Base-by-base conservation (phyloP, 37 sponge, comb jelly and placozoan genomes). In the Chondrilla cf. caribensis region DNA sequence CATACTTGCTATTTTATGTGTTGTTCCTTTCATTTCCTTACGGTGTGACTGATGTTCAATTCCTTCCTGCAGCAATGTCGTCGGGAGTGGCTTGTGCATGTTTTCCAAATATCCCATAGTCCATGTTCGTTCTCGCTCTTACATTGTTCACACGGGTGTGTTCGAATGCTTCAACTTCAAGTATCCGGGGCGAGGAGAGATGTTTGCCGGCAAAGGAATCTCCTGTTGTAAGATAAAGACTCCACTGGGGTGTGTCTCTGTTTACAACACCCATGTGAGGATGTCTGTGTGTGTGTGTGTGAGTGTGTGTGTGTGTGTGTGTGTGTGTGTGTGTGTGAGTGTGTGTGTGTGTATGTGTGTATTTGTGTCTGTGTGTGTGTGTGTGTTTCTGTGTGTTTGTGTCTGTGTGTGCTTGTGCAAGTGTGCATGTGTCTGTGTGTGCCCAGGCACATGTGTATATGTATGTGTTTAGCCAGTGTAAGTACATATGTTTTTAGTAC, bases 51-150 rank as follows among this genome's bases (percentile, higher is more conserved):
- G 57, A 11, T 55, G 17, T 55, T 55, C n/a, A n/a, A 7, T 28
- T 62, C 64, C 22, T 62, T 28, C 64, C 44, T 2, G 3, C 44
- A 93, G 93, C 89, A 87, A 91, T 24, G 57, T 87, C 17, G 59
- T 89, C 47, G 93, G 93, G 17, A 93, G 88, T 87, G 93, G 93
- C 42, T 38, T 90, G 72, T 93, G 93, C 78, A 58, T 93, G 21
- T 93, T 89, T 65, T 89, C 92, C 5, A 83, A 78, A 35, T 83
- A 85, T 54, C 93, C 90, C 19, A 93, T 93, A 19, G 67, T 87
- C n/a, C 40, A 39, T 73, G 76, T 42, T 19, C 41, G 76, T 24
- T 73, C 76, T 37, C 76, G 8, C 14, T 22, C 76, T 1, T 73
- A 42, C 76, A 73, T 24, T 22, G 6, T 25, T 22, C 76, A 42